phyloP scores from a whole-genome alignment of 2,113 vertebrate genomes.

The Takifugu bimaculatus region DNA sequence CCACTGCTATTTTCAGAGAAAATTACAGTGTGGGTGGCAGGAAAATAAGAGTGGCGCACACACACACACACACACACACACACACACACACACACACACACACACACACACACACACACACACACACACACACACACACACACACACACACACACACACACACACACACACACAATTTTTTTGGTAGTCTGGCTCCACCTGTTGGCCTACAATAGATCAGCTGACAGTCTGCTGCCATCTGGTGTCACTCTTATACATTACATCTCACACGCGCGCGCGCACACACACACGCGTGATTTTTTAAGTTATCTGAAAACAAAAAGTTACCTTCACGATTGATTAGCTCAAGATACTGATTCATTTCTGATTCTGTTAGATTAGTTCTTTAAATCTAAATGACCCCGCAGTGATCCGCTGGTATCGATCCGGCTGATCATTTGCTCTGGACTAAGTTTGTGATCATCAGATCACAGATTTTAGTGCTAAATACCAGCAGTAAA shows the following conservation, averaged over 20 bases:
- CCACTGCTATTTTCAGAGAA: conserved; percentile 51
- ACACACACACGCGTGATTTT: conserved; percentile 1
- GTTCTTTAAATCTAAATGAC: no score
- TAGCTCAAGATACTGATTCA: no score
- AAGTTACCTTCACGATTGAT: neutral
- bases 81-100: conserved; percentile 1
- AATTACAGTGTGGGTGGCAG: conserved; percentile 51
- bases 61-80: conserved; percentile 7
- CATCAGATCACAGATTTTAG: no score
- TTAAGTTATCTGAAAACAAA: neutral
- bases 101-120: conserved; percentile 4
- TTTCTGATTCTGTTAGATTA: no score
- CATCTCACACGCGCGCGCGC: neutral
- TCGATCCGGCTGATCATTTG: no score
- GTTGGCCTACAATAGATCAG: neutral
- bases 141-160: conserved; percentile 6
- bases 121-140: conserved; percentile 6
- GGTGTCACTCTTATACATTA: no score
- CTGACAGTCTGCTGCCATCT: neutral
- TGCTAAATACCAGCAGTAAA: no score
- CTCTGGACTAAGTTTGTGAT: no score
- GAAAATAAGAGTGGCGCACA: neutral
- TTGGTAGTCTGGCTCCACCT: neutral
- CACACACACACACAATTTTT: conserved; percentile 1
- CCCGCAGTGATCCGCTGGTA: no score